Conservation (phyloP, 2,888 invertebrate genomes). For the Anoplius nigerrimus region DNA sequence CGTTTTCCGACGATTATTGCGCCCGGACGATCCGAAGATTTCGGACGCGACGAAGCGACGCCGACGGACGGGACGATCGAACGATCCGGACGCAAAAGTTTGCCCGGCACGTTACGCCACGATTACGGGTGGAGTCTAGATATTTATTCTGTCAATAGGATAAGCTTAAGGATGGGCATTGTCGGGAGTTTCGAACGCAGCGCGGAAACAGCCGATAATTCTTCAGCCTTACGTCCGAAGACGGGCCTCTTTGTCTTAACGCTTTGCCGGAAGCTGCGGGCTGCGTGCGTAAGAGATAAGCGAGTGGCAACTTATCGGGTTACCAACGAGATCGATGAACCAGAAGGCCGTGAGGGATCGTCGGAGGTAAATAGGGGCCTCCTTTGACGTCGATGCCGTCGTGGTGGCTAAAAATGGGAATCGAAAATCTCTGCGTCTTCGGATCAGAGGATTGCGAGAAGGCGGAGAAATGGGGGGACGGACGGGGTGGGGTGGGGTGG, state of each 20-base stretch:
- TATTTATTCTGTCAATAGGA: no score
- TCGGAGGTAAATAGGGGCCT: slow-evolving; percentile 54
- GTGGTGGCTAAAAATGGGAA: slow-evolving; percentile 45
- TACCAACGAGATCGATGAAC: slow-evolving; percentile 45
- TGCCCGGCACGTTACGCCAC: no score
- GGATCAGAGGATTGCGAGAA: slow-evolving; percentile 23
- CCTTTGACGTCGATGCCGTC: slow-evolving; percentile 53
- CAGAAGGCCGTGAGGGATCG: slow-evolving; percentile 46
- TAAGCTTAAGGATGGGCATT: no score
- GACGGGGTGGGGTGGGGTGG: no score
- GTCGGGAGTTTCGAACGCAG: no score
- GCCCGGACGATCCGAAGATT: neutral
- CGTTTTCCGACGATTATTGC: slow-evolving; percentile 18
- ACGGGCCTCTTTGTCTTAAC: slow-evolving; percentile 6
- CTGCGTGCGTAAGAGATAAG: slow-evolving; percentile 26
- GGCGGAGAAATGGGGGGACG: no score
- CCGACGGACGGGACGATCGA: neutral
- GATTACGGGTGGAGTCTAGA: no score
- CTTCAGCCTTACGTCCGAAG: no score
- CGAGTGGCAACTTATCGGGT: slow-evolving; percentile 37
- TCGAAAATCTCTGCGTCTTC: slow-evolving; percentile 41
- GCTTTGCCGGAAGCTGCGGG: slow-evolving; percentile 38
- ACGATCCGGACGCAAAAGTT: no score
- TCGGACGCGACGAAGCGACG: neutral
- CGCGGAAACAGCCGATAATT: no score